Evolutionary conservation across 2,888 invertebrate species (phyloP).

Genomic region (Ophraella communa): DNA sequence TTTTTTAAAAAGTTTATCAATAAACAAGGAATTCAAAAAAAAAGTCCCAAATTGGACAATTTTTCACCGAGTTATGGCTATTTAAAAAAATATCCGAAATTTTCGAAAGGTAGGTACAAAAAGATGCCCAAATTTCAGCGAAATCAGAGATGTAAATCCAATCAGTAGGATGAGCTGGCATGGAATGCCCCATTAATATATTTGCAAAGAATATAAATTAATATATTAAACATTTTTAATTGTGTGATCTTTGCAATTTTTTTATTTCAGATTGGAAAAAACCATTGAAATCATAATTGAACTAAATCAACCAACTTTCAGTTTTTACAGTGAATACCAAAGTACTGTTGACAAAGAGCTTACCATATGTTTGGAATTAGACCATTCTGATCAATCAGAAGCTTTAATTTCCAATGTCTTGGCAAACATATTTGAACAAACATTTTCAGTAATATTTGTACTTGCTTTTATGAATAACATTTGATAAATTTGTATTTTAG

Average conservation of each 20-base stretch:
- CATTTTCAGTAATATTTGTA: not conserved
- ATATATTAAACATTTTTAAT: too few species aligned
- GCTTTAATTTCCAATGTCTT: not conserved
- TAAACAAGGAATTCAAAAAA: too few species aligned
- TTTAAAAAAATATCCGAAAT: too few species aligned
- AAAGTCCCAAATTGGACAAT: too few species aligned
- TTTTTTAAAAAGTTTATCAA: too few species aligned
- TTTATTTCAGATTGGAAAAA: not conserved
- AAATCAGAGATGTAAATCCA: too few species aligned
- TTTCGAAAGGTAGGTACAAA: too few species aligned
- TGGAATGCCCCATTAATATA: too few species aligned
- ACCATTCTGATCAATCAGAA: not conserved
- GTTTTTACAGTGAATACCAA: not conserved
- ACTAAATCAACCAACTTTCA: not conserved
- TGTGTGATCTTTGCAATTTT: not conserved
- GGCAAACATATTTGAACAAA: not conserved
- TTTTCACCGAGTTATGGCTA: too few species aligned
- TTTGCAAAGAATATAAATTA: too few species aligned
- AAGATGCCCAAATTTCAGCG: too few species aligned
- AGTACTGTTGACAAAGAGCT: not conserved
- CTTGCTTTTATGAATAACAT: not conserved
- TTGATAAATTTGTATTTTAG: not conserved
- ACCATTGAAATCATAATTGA: not conserved
- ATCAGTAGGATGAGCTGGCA: too few species aligned
- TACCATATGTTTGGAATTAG: not conserved